These are phyloP conservation scores for Allygus modestus DNA, from an alignment of 2,888 invertebrate genomes.

Conservation along the genomic window DNA sequence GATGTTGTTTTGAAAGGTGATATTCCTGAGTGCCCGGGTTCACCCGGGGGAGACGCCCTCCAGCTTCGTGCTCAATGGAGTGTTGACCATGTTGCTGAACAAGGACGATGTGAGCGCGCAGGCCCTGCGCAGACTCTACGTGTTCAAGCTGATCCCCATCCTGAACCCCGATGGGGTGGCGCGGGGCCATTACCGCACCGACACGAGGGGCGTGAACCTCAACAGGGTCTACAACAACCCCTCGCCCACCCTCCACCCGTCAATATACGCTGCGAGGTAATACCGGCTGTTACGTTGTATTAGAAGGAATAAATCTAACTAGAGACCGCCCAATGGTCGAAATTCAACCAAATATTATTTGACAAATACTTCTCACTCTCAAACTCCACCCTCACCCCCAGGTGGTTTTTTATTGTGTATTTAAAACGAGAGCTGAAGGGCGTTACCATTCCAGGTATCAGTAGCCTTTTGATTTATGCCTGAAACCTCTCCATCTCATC, in stretches of 20 bases:
- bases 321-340: too few species aligned
- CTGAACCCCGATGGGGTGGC: conserved; percentile 95
- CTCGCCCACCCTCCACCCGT: conserved; percentile 84
- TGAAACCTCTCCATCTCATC: too few species aligned
- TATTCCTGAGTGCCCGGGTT: conserved; percentile 92
- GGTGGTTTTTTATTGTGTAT: too few species aligned
- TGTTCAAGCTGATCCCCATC: conserved; percentile 94
- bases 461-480: too few species aligned
- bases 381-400: too few species aligned
- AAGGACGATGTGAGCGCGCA: conserved; percentile 87
- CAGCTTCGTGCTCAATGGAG: conserved; percentile 93
- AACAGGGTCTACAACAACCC: conserved; percentile 93
- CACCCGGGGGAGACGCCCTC: conserved; percentile 96
- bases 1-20: conserved; percentile 77
- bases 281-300: too few species aligned
- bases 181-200: conserved; percentile 91
- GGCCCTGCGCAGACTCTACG: conserved; percentile 84
- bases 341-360: too few species aligned
- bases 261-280: conserved; percentile 88
- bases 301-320: too few species aligned
- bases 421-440: too few species aligned
- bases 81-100: conserved; percentile 86
- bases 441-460: too few species aligned
- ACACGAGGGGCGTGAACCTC: conserved; percentile 91
- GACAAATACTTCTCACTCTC: too few species aligned